Conservation (phyloP, 2,888 invertebrate species). For the Drosophila buzzatii region DNA sequence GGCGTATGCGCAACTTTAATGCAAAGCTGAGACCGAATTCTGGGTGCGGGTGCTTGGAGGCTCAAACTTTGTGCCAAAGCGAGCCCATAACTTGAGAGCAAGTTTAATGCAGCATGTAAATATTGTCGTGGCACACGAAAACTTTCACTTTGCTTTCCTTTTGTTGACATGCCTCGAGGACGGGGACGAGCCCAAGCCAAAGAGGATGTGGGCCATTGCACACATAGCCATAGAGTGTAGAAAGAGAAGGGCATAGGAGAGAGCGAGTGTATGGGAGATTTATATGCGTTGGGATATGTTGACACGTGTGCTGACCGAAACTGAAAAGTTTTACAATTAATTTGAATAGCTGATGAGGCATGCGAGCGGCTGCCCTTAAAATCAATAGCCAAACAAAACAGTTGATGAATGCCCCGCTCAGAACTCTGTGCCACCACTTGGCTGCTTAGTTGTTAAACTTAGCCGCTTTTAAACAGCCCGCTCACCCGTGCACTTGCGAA, state of each 20-base stretch:
- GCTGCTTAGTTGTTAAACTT: constrained; percentile 21
- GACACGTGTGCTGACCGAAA: constrained; percentile 60
- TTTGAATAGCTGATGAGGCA: constrained; percentile 63
- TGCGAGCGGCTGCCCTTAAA: constrained; percentile 5
- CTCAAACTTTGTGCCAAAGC: constrained; percentile 58
- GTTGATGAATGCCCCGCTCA: not conserved
- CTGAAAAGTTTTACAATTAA: constrained; percentile 73
- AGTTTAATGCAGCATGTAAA: constrained; percentile 81
- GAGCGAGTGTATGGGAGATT: constrained; percentile 44
- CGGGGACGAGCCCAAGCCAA: constrained; percentile 20
- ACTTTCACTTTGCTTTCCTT: constrained; percentile 67
- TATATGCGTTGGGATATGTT: constrained; percentile 42
- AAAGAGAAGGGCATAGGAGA: not conserved
- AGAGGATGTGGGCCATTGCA: constrained; percentile 27
- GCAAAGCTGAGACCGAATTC: constrained; percentile 11
- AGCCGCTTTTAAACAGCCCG: constrained; percentile 18
- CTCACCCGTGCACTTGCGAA: constrained; percentile 41
- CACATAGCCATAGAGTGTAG: not conserved
- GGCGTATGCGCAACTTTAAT: constrained; percentile 73
- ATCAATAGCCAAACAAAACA: constrained; percentile 25
- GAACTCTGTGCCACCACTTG: constrained; percentile 4
- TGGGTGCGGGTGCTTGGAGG: constrained; percentile 3
- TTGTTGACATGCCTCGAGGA: constrained; percentile 65
- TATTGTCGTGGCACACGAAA: constrained; percentile 77
- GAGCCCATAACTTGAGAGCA: constrained; percentile 61